Conservation (phyloP, 1,140 invertebrate species). For the Schlechtendalia chinensis region DNA sequence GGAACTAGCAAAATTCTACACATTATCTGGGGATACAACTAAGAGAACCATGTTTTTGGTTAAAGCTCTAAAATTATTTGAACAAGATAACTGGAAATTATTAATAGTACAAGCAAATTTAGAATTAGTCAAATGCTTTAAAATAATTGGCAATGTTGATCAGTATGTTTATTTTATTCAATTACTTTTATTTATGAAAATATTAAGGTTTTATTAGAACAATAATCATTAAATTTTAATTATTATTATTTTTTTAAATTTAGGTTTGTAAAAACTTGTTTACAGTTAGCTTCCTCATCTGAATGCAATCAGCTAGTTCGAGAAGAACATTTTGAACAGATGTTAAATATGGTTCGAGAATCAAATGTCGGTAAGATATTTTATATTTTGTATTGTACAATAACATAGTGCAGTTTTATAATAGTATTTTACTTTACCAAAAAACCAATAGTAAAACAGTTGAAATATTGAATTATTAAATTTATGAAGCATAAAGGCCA, state of each 20-base stretch:
- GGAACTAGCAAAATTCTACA: conserved; percentile 87
- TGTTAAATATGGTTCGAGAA: conserved; percentile 23
- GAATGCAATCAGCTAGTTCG: conserved; percentile 27
- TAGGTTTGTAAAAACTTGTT: conserved; percentile 39
- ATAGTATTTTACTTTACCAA: neutral
- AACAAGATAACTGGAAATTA: conserved; percentile 80
- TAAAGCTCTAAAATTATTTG: conserved; percentile 81
- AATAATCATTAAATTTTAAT: conserved; percentile 4
- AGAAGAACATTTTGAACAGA: conserved; percentile 38
- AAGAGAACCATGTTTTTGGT: conserved; percentile 85
- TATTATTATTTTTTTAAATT: conserved; percentile 30
- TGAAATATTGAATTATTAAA: no score
- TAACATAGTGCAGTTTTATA: neutral
- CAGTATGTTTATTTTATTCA: conserved; percentile 55
- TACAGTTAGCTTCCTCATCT: conserved; percentile 18
- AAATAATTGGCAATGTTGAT: conserved; percentile 71
- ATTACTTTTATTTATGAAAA: neutral
- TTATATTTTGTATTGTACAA: neutral
- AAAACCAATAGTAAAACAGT: neutral
- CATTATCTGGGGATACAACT: conserved; percentile 78
- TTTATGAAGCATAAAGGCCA: no score
- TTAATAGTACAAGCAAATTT: conserved; percentile 78
- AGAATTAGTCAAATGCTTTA: conserved; percentile 82
- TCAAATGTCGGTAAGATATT: conserved; percentile 28
- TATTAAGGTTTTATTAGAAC: no score